Percentiles rank a stretch among this genome's conserved stretches.
phyloP scores from a whole-genome alignment of 2,888 invertebrate species.

The Pegoplata infirma region DNA sequence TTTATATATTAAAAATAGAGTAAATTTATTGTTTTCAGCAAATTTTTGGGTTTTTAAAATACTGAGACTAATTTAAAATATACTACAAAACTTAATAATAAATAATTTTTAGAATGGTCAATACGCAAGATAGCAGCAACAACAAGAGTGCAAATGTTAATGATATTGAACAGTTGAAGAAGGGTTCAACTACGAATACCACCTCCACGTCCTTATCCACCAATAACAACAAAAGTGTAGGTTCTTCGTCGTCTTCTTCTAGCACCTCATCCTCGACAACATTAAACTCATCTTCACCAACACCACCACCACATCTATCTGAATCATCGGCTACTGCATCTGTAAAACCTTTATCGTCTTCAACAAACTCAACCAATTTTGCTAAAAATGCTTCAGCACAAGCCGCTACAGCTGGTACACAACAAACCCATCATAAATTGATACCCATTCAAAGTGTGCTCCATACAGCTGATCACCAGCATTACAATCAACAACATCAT shows the following conservation, averaged over 20 bases:
- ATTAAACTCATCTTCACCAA: slow-evolving; percentile 53
- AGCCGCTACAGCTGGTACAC: slow-evolving; percentile 50
- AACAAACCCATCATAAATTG: slow-evolving; percentile 65
- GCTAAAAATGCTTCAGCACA: slow-evolving; percentile 64
- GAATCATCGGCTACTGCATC: slow-evolving; percentile 39
- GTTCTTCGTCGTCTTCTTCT: slow-evolving; percentile 40
- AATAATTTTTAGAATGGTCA: slow-evolving; percentile 65
- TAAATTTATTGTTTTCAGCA: not conserved
- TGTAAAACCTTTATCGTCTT: slow-evolving; percentile 55
- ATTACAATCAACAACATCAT: slow-evolving; percentile 60
- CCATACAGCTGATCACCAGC: slow-evolving; percentile 66
- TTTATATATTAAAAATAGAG: not conserved
- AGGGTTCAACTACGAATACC: slow-evolving; percentile 33
- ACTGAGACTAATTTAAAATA: slow-evolving; percentile 1
- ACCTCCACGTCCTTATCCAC: too few species aligned
- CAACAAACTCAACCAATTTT: slow-evolving; percentile 56
- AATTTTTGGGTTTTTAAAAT: not conserved
- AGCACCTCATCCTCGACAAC: slow-evolving; percentile 53
- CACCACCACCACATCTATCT: slow-evolving; percentile 44
- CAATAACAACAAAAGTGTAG: slow-evolving; percentile 62
- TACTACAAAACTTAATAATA: slow-evolving; percentile 27
- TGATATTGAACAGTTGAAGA: slow-evolving; percentile 59
- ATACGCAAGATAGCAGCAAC: slow-evolving; percentile 62
- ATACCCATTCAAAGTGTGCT: slow-evolving; percentile 70
- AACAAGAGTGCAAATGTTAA: slow-evolving; percentile 64